Conservation (phyloP, 2,888 invertebrate species). For the Acrocyrtus sp. region DNA sequence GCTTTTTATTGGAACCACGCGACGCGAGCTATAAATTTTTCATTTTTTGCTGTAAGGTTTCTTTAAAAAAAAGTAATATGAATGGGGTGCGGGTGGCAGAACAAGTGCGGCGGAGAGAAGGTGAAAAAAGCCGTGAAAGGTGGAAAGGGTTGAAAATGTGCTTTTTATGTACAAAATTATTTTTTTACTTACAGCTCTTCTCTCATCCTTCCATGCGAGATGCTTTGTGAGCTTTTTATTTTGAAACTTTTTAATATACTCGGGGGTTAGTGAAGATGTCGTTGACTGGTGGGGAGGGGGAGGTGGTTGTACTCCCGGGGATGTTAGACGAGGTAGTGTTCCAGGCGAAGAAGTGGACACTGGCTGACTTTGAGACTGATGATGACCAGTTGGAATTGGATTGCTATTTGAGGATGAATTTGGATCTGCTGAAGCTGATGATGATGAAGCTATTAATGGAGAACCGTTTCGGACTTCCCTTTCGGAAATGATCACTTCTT, state of each 20-base stretch:
- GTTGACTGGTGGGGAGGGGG: constrained; percentile 16
- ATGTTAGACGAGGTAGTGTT: constrained; percentile 16
- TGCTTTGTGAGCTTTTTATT: constrained; percentile 59
- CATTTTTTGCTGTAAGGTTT: not conserved
- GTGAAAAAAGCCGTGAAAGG: constrained; percentile 6
- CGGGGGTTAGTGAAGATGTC: constrained; percentile 33
- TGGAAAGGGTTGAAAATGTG: constrained; percentile 3
- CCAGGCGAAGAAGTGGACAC: constrained; percentile 25
- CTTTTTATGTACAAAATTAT: not conserved
- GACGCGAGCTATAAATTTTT: not conserved
- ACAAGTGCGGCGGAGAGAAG: not conserved
- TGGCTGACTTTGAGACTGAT: not conserved
- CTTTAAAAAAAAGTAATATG: not conserved
- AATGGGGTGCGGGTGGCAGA: too few relatives aligned
- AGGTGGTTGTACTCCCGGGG: constrained; percentile 2
- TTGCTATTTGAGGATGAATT: not conserved
- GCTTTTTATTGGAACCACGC: not conserved
- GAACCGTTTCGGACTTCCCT: constrained; percentile 33
- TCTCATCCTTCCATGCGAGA: constrained; percentile 61
- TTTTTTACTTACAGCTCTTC: constrained; percentile 61
- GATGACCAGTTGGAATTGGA: not conserved
- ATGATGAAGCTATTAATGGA: constrained; percentile 4
- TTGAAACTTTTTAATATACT: constrained; percentile 54
- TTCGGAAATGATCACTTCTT: constrained; percentile 61
- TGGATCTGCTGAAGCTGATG: not conserved